Evolutionary conservation across 2,888 invertebrate species (phyloP), one percentile per base, ranked within the genome.

Genomic region (Ctena decussata): DNA sequence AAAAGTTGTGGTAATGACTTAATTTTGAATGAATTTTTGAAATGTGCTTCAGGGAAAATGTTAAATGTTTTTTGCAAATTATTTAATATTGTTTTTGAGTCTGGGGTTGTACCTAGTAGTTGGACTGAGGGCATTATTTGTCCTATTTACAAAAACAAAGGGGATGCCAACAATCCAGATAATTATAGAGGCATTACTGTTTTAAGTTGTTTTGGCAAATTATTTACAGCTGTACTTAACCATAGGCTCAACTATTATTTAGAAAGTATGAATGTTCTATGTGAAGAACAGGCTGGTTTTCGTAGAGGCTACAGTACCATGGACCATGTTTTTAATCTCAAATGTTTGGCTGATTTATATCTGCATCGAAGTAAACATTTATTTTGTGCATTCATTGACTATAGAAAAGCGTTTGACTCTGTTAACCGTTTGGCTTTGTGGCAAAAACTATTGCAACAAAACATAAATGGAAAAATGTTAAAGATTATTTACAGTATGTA

Each of bases 131-230:
- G 65, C 32, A 35, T 65, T 65, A 65, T 65, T 35, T 65, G 35
- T 35, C 65, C 65, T 32, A 65, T 65, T 65, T 65, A 65, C 11
- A 65, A 65, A 35, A 60, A 60, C 18, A 65, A 65, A 35, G 65
- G 65, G 24, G 65, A 65, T 35, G 21, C 1, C 32, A 65, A 65
- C 35, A 35, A 35, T 65, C 65, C 35, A 65, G 65, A 65, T 21
- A 65, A 65, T 21, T 65, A 35, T 30, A 65, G 65, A 35, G 65
- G 65, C 6, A 65, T 65, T n/a, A 65, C 65, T 35, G 21, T 65
- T 65, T 21, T 65, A 32, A 65, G 65, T 35, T 65, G 65, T 65
- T 65, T 65, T 30, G 65, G 65, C 21, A 35, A 35, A 32, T 24
- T 53, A 30, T 35, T 65, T 35, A 35, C 32, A 3, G 18, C 65